Base-by-base conservation (phyloP, 2,113 vertebrate species). In the Oreochromis spilurus region DNA sequence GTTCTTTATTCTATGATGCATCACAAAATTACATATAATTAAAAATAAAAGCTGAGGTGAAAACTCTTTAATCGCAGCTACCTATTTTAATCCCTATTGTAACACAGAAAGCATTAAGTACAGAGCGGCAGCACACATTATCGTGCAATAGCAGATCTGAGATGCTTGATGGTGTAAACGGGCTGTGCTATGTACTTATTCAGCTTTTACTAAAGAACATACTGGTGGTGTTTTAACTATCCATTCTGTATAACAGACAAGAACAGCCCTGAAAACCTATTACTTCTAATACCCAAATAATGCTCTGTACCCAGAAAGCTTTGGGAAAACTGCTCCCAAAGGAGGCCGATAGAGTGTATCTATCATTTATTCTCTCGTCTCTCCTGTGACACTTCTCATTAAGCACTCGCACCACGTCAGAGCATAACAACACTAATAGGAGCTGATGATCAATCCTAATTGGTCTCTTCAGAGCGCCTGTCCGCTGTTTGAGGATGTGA, bases 391-490 rank as follows among this genome's bases (percentile, higher is more conserved):
- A 81, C 72, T 65, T 84, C 85, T 92, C 88, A 92, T 95, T 93
- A 94, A 81, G 89, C 86, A 90, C 84, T 88, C 81, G 4, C 86
- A 38, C 52, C 93, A 90, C 88, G 88, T 85, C 45, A 10, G 13
- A 62, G 87, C 88, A 86, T 91, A 93, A 93, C 94, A 89, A 87
- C 87, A 67, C 86, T 94, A 94, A 95, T 93, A 85, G 90, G 88
- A 91, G 91, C 88, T 89, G 94, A 96, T 96, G 94, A 96, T 96
- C 96, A 95, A 95, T 95, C 93, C 95, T 96, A 97, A 96, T 96
- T 96, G 95, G 95, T 95, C 94, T 96, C 95, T 92, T 95, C 93
- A 94, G 94, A 95, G 90, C 57, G 81, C 52, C 85, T 89, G 90
- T 91, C 85, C 36, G 60, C 89, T 60, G 84, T 91, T 92, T 87